A percentile compares a stretch with the other conserved stretches of the same genome.
Conservation (phyloP, 2,113 vertebrate genomes). For the Coryphaenoides rupestris region DNA sequence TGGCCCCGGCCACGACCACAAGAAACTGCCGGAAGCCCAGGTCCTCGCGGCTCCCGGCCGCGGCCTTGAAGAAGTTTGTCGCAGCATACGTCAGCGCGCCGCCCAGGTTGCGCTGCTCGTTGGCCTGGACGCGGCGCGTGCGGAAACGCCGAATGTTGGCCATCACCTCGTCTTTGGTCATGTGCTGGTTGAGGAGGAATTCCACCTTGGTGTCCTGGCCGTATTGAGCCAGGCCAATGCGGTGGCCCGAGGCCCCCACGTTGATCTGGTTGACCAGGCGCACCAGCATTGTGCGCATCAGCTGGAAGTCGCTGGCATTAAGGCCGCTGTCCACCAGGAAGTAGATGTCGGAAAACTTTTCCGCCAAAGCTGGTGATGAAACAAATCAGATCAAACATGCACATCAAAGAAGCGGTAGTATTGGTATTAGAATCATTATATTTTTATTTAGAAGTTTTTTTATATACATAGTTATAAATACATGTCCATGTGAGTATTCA, state of each 20-base stretch:
- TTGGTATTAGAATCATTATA: too few relatives aligned
- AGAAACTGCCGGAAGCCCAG: constrained; percentile 68
- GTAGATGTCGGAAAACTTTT: constrained; percentile 76
- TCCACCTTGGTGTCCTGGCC: constrained; percentile 51
- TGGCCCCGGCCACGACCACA: constrained; percentile 70
- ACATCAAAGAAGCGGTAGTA: background rate
- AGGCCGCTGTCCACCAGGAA: constrained; percentile 77
- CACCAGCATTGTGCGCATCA: constrained; percentile 50
- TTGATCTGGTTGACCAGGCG: constrained; percentile 60
- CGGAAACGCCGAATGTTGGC: constrained; percentile 45
- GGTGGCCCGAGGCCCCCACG: constrained; percentile 60
- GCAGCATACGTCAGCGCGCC: constrained; percentile 60
- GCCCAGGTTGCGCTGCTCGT: constrained; percentile 55
- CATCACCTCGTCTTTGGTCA: constrained; percentile 52
- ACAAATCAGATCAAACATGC: too few relatives aligned
- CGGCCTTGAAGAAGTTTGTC: constrained; percentile 57
- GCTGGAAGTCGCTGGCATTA: constrained; percentile 41
- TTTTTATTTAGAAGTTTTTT: too few relatives aligned
- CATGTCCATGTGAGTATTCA: background rate
- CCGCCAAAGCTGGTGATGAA: constrained; percentile 51
- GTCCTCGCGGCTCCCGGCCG: constrained; percentile 63
- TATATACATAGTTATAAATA: background rate
- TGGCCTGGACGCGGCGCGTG: constrained; percentile 2
- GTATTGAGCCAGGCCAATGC: constrained; percentile 78
- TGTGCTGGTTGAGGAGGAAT: constrained; percentile 69